Evolutionary conservation across 2,888 invertebrate species (phyloP).

Genomic region (Tetranychus piercei): DNA sequence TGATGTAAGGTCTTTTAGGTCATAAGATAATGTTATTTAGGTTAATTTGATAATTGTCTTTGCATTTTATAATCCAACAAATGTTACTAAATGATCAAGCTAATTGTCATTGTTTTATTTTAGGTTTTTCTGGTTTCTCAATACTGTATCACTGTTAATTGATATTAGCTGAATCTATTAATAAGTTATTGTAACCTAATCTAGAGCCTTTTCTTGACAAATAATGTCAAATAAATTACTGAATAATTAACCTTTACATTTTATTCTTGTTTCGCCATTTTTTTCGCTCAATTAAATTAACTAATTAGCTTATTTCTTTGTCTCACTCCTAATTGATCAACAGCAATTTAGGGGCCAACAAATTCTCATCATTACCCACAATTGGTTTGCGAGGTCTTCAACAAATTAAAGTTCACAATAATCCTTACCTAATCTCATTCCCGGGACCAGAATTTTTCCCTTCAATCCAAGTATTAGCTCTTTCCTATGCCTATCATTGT

Average conservation of each 20-base stretch:
- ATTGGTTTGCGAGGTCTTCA: constrained; percentile 57
- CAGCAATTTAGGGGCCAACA: constrained; percentile 77
- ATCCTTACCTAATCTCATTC: constrained; percentile 65
- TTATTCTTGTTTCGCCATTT: background rate
- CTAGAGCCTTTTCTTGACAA: too few species aligned
- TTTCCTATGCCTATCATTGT: constrained; percentile 91
- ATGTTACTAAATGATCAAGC: too few species aligned
- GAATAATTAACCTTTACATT: background rate
- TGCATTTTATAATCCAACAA: too few species aligned
- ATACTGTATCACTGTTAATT: too few species aligned
- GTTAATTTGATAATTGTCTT: too few species aligned
- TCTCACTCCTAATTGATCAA: constrained; percentile 1
- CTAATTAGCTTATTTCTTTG: background rate
- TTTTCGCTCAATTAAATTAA: background rate
- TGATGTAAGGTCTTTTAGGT: too few species aligned
- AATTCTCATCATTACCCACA: constrained; percentile 61
- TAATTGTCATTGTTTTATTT: too few species aligned
- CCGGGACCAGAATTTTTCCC: constrained; percentile 71
- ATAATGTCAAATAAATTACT: background rate
- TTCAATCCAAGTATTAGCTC: constrained; percentile 57
- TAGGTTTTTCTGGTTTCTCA: too few species aligned
- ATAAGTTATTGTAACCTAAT: too few species aligned
- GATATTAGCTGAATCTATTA: too few species aligned
- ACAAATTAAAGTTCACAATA: constrained; percentile 78
- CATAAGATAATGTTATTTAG: too few species aligned